Evolutionary conservation across 1,140 invertebrate genomes (phyloP).

Genomic region (Aphelinus atriplicis): DNA sequence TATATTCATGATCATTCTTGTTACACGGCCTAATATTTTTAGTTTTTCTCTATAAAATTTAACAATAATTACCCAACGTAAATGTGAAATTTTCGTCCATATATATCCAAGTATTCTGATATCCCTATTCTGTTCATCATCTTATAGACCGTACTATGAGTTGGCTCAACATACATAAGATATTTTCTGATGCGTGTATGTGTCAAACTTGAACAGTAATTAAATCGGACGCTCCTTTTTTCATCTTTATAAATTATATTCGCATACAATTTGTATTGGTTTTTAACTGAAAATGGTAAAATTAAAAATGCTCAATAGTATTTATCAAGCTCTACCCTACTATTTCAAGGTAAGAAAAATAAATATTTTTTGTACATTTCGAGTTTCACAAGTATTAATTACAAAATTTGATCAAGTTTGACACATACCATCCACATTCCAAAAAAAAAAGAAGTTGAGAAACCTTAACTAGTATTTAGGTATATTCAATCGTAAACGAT

Average conservation of each 20-base stretch:
- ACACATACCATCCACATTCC: constrained; percentile 13
- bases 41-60: constrained; percentile 51
- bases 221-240: neutral
- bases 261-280: neutral
- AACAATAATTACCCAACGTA: constrained; percentile 49
- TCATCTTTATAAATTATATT: constrained; percentile 18
- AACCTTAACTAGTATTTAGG: constrained; percentile 37
- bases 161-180: constrained; percentile 3
- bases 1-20: constrained; percentile 45
- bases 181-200: neutral
- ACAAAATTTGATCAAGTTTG: constrained; percentile 29
- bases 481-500: constrained; percentile 44
- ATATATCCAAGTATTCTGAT: constrained; percentile 9
- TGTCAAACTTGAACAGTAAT: constrained; percentile 27
- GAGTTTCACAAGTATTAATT: constrained; percentile 4
- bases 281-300: neutral
- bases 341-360: constrained; percentile 8
- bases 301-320: constrained; percentile 7
- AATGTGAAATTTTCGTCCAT: constrained; percentile 42
- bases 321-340: constrained; percentile 1
- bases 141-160: constrained; percentile 30
- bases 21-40: constrained; percentile 48
- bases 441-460: constrained; percentile 47
- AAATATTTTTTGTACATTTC: constrained; percentile 7
- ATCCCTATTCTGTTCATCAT: constrained; percentile 17